These are phyloP conservation scores for Lacerta bilineata DNA, from an alignment of 2,797 vertebrate genomes.

Conservation along the genomic window DNA sequence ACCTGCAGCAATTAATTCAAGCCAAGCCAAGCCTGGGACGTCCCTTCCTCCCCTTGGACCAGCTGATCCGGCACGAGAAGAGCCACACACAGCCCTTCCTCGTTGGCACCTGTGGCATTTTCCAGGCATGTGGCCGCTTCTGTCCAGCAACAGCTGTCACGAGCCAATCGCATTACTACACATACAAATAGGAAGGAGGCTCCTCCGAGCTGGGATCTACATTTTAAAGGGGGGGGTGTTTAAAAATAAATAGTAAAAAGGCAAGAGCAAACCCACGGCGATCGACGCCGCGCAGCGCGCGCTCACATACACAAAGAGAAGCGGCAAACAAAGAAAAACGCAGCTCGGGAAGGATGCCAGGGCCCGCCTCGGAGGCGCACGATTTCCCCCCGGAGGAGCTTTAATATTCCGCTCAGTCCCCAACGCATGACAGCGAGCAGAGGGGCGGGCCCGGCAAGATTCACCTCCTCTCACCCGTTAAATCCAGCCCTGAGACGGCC, in stretches of 20 bases:
- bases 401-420: background rate
- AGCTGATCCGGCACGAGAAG: background rate
- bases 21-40: background rate
- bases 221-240: background rate
- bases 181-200: background rate
- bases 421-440: background rate
- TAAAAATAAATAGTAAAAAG: too few species aligned
- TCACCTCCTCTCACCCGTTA: background rate
- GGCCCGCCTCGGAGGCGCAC: background rate
- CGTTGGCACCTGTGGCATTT: conserved; percentile 70
- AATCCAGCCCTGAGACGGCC: background rate
- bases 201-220: background rate
- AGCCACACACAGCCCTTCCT: background rate
- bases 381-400: background rate
- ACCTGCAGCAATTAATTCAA: background rate
- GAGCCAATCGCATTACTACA: conserved; percentile 53
- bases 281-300: background rate
- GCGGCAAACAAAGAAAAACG: conserved; percentile 23
- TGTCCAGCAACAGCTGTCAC: conserved; percentile 55
- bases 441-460: background rate
- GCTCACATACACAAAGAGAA: background rate
- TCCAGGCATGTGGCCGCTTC: conserved; percentile 25
- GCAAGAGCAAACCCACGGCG: too few species aligned
- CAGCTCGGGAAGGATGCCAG: conserved; percentile 1
- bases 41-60: background rate